These are phyloP conservation scores for Loxodonta africana DNA, from an alignment of 2,113 vertebrate genomes.

Conservation along the genomic window DNA sequence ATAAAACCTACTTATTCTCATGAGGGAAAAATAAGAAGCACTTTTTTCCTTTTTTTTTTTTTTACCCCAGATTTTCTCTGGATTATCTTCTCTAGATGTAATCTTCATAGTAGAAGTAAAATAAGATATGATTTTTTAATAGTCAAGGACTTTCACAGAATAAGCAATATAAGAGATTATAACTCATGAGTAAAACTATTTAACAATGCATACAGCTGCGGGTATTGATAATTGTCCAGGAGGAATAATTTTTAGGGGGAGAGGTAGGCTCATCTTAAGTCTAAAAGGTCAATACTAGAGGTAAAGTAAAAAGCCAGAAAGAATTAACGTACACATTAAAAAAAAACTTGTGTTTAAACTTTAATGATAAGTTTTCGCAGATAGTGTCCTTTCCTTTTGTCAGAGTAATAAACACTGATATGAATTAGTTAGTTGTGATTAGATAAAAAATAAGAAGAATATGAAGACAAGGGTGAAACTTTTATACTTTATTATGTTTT, in stretches of 20 bases:
- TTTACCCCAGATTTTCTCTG: neutral
- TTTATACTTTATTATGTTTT: neutral
- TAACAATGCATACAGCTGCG: neutral
- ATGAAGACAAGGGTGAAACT: neutral
- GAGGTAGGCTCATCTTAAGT: neutral
- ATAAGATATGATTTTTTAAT: neutral
- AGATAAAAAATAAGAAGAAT: neutral
- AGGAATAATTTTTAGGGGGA: no score
- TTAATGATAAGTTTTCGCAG: neutral
- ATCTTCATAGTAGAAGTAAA: neutral
- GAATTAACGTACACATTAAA: neutral
- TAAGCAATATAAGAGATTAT: neutral
- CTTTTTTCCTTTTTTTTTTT: no score
- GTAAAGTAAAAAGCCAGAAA: neutral
- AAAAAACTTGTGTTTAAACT: neutral
- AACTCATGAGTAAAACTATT: neutral
- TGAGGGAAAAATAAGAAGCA: slow-evolving; percentile 32
- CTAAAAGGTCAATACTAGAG: neutral
- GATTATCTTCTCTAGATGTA: neutral
- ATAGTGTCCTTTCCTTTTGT: neutral
- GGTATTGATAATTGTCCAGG: neutral
- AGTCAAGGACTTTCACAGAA: neutral
- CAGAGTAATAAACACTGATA: neutral
- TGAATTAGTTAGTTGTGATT: neutral
- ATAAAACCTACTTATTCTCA: slow-evolving; percentile 60